phyloP scores from a whole-genome alignment of 2,113 vertebrate species.

The Saccopteryx leptura region DNA sequence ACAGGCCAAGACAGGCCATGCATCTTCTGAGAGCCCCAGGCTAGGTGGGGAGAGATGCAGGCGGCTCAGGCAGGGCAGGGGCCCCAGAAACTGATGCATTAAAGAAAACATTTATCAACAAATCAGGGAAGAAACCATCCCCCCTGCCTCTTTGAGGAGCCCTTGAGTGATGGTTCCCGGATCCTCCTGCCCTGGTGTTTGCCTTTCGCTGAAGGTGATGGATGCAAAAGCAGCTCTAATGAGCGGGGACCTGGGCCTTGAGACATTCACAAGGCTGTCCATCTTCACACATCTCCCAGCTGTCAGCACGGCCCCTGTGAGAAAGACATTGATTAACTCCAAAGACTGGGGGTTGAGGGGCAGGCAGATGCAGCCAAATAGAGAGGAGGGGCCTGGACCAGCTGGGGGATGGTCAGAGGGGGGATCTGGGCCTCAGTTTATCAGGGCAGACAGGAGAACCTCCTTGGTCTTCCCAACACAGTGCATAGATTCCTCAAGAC shows the following conservation, averaged over 20 bases:
- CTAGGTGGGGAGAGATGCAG: not conserved
- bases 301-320: accelerated
- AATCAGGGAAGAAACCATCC: not conserved
- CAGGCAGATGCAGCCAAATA: not conserved
- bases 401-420: not conserved
- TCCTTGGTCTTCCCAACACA: not conserved
- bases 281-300: not conserved
- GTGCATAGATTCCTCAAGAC: accelerated
- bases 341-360: not conserved
- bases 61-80: too few species aligned
- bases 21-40: not conserved
- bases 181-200: not conserved
- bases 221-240: not conserved
- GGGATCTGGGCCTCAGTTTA: not conserved
- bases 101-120: constrained; percentile 30
- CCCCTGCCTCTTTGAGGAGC: not conserved
- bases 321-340: not conserved
- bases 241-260: not conserved
- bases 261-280: not conserved
- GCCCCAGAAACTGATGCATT: not conserved
- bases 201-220: not conserved
- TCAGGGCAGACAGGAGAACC: not conserved
- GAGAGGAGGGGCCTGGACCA: not conserved
- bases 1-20: not conserved
- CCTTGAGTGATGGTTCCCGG: not conserved